Percentiles rank a stretch among this genome's conserved stretches.
These are phyloP conservation scores for Drosophila tanythrix DNA, from an alignment of 2,888 invertebrate species.

Conservation along the genomic window DNA sequence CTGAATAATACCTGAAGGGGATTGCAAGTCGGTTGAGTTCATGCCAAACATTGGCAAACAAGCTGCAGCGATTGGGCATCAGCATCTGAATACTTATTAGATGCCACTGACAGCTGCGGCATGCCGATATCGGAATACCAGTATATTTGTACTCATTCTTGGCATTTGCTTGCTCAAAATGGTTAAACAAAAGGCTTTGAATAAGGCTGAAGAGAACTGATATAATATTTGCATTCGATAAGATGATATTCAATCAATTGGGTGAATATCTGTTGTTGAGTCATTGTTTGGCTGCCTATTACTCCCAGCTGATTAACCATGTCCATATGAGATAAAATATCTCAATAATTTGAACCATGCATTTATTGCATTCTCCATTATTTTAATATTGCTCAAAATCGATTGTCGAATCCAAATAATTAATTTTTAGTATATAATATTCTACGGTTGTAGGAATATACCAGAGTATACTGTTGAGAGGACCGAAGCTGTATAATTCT, in stretches of 20 bases:
- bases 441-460: neutral
- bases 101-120: constrained; percentile 24
- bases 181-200: constrained; percentile 4
- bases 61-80: constrained; percentile 18
- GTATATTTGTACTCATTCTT: constrained; percentile 19
- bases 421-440: too few species aligned
- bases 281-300: neutral
- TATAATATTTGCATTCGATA: too few species aligned
- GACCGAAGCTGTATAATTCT: neutral
- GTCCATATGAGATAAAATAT: neutral
- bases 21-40: constrained; percentile 12
- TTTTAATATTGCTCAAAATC: neutral
- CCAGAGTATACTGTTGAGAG: neutral
- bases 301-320: neutral
- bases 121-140: constrained; percentile 11
- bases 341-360: neutral
- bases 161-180: neutral
- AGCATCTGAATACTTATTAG: constrained; percentile 35
- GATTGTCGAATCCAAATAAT: neutral
- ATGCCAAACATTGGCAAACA: constrained; percentile 44
- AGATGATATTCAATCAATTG: neutral
- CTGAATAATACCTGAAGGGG: neutral
- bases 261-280: neutral
- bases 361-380: neutral
- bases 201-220: neutral